phyloP scores from a whole-genome alignment of 2,797 vertebrate genomes.

The Gobionotothen gibberifrons region DNA sequence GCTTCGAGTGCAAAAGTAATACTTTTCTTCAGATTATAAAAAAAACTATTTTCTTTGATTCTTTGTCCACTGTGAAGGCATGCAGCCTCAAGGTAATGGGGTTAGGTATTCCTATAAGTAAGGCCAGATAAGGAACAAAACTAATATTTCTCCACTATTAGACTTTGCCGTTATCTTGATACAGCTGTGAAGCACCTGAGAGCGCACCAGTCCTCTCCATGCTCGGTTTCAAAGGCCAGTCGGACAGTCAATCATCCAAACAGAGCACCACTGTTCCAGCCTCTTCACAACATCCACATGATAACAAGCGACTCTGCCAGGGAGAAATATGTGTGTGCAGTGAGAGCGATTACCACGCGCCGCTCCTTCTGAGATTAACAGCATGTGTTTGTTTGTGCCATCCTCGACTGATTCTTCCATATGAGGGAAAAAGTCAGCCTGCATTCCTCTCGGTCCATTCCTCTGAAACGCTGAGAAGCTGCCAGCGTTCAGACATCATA shows the following conservation, averaged over 20 bases:
- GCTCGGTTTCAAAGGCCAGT: not conserved
- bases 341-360: conserved; percentile 20
- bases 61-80: too few relatives aligned
- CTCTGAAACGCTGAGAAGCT: conserved; percentile 65
- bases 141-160: conserved; percentile 26
- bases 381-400: conserved; percentile 35
- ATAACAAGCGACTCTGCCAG: conserved; percentile 7
- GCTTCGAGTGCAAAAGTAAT: too few relatives aligned
- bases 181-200: conserved; percentile 2
- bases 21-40: too few relatives aligned
- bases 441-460: conserved; percentile 69
- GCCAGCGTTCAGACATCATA: conserved; percentile 65
- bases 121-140: conserved; percentile 20
- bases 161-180: conserved; percentile 11
- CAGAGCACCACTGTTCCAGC: conserved; percentile 45
- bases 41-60: too few relatives aligned
- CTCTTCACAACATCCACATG: conserved; percentile 19
- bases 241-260: conserved; percentile 36
- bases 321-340: not conserved
- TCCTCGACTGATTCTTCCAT: conserved; percentile 61
- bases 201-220: not conserved
- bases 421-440: conserved; percentile 37
- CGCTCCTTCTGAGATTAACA: conserved; percentile 41
- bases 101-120: too few relatives aligned
- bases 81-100: too few relatives aligned